Base-by-base conservation (phyloP, 2,113 vertebrate species). In the Carollia perspicillata region DNA sequence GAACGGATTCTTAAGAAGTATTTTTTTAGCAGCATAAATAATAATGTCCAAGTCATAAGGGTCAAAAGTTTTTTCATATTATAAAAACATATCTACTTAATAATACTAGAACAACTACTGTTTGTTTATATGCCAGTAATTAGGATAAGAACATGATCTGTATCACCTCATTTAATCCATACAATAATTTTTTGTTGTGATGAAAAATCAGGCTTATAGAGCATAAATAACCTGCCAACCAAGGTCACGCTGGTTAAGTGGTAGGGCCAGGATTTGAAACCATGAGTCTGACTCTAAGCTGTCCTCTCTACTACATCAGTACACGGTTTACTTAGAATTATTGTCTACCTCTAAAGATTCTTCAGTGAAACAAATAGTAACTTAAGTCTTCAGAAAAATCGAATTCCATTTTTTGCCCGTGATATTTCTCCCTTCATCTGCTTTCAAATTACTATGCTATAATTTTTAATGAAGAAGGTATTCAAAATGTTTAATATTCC, bases 401-500 rank as follows among this genome's bases (percentile, higher is more conserved):
- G 2, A 33, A 63, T 42, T 78, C 20, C 6, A 65, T 92, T 92
- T 95, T 63, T 26, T 63, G 60, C 6, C 47, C 9, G 12, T 93
- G 33, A 23, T 75, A 84, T 65, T 88, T 93, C 69, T 37, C 63
- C 42, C 63, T 86, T 58, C 53, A 65, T 47, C 26, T 72, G 28
- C 28, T 92, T 92, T 92, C 37, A 93, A 87, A 84, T 93, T 35
- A 95, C 40, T 47, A 53, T 26, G 51, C 12, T 69, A 68, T 72
- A 89, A 90, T 83, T n/a, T 93, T 95, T 86, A 92, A 58, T 77
- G 49, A 92, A 90, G 40, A 92, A 30, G 14, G 4, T 40, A 63
- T 86, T 97, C 63, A 51, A 92, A 92, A 80, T 75, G 71, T 63
- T n/a, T n/a, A n/a, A n/a, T n/a, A n/a, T n/a, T n/a, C n/a, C n/a